Base-by-base conservation (phyloP, 2,888 invertebrate species). In the Hyposoter didymator region DNA sequence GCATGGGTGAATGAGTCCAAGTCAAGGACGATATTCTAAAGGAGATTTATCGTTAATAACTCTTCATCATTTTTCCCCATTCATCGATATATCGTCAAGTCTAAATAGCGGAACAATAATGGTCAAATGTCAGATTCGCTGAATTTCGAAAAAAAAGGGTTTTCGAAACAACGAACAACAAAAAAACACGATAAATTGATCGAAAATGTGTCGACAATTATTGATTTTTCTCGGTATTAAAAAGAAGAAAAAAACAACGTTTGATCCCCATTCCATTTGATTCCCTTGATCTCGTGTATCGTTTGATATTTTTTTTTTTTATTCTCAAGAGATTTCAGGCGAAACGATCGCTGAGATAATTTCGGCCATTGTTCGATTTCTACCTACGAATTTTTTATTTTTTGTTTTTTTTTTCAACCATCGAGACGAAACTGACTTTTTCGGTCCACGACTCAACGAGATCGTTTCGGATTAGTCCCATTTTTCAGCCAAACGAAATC, bases 1-100 rank as follows among this genome's bases (percentile, higher is more conserved):
- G 87, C 85, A 86, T 84, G 7, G n/a, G 87, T 88, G 86, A 81
- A 82, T 43, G 82, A 49, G 35, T 35, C 55, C 43, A 75, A 80
- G 85, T 87, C 82, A 87, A 62, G 73, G 59, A 73, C 59, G 59
- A 73, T 73, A 59, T 55, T 73, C 43, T 73, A 28, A 19, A 39
- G 55, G n/a, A 52, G 10, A 39, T 73, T 73, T 73, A 7, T 8
- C 39, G 39, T 32, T 3, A 28, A 73, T 59, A 43, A 32, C 19
- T 2, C 8, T 55, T 47, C 22, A 47, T 17, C 45, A 2, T 45
- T 66, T 39, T n/a, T 43, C 19, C 17, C 3, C 35, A 64, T 64
- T n/a, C 19, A 43, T 67, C 35, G 43, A 43, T 67, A 19, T 19
- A 67, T 67, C 43, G 8, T 19, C 39, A 72, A 17, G 5, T 55